Conservation (phyloP, 2,888 invertebrate species). For the Koerneria pararmatus region DNA sequence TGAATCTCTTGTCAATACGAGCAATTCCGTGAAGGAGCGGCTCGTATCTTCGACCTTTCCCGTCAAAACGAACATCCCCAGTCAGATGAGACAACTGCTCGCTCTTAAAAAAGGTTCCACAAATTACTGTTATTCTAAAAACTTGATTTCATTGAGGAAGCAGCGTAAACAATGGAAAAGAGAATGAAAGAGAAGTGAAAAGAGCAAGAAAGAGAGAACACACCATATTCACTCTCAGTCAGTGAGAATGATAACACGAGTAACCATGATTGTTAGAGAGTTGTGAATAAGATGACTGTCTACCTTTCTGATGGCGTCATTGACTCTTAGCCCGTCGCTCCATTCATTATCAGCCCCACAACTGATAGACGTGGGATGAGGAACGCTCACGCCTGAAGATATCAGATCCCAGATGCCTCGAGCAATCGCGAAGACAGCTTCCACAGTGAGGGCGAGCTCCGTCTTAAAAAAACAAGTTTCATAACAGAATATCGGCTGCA, state of each 20-base stretch:
- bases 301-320: conserved; percentile 47
- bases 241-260: background rate
- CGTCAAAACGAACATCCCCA: conserved; percentile 8
- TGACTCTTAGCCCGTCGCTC: conserved; percentile 48
- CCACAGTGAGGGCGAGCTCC: conserved; percentile 50
- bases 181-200: conserved; percentile 1
- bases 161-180: background rate
- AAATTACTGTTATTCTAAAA: background rate
- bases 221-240: too few relatives aligned
- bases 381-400: background rate
- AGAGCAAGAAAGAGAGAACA: conserved; percentile 27
- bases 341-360: conserved; percentile 53
- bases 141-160: conserved; percentile 7
- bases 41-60: conserved; percentile 7
- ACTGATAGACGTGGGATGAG: conserved; percentile 37
- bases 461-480: conserved; percentile 29
- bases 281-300: conserved; percentile 21
- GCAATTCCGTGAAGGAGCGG: conserved; percentile 12
- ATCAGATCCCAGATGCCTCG: conserved; percentile 11
- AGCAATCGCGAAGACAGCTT: conserved; percentile 40
- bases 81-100: conserved; percentile 17
- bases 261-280: background rate
- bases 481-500: background rate
- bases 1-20: conserved; percentile 15
- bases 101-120: conserved; percentile 1